A percentile compares a stretch with the other conserved stretches of the same genome.
phyloP scores from a whole-genome alignment of 35 echinoderm and acorn worm genomes.

The Ptychodera flava region DNA sequence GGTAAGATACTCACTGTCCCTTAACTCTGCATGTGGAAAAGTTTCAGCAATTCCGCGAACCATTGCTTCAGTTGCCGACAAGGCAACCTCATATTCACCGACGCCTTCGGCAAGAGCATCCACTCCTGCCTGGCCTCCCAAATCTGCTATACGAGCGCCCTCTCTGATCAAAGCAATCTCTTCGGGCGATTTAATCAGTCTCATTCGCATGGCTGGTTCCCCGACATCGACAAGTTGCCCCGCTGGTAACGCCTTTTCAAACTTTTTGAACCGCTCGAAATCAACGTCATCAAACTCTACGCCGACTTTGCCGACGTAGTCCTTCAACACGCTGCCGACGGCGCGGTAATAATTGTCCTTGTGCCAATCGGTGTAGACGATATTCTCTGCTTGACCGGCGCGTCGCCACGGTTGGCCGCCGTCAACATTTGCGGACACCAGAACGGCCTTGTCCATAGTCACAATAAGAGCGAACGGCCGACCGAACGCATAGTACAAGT shows the following conservation, averaged over 20 bases:
- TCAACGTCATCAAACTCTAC: slow-evolving; percentile 82
- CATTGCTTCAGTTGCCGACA: slow-evolving; percentile 60
- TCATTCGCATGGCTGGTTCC: slow-evolving; percentile 64
- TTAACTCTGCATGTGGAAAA: too few species aligned
- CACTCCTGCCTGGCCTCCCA: slow-evolving; percentile 54
- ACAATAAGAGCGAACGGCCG: slow-evolving; percentile 73
- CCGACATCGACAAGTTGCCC: slow-evolving; percentile 60
- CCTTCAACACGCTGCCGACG: slow-evolving; percentile 44
- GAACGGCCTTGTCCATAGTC: slow-evolving; percentile 62
- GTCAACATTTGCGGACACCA: slow-evolving; percentile 63
- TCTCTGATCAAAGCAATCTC: slow-evolving; percentile 78
- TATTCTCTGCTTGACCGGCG: slow-evolving; percentile 39
- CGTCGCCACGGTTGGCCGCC: slow-evolving; percentile 77
- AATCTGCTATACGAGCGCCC: too few species aligned
- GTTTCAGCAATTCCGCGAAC: slow-evolving; percentile 63
- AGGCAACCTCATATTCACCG: slow-evolving; percentile 69
- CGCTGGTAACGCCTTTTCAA: slow-evolving; percentile 47
- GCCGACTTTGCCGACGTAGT: slow-evolving; percentile 53
- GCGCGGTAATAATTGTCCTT: too few species aligned
- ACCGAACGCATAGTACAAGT: slow-evolving; percentile 76
- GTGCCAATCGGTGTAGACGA: slow-evolving; percentile 88
- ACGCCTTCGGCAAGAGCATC: slow-evolving; percentile 65
- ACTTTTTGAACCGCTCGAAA: slow-evolving; percentile 52
- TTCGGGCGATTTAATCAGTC: slow-evolving; percentile 78
- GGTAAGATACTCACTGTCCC: too few species aligned